Base-by-base conservation (phyloP, 92 coral and sea anemone species). In the Phenganax marumi region DNA sequence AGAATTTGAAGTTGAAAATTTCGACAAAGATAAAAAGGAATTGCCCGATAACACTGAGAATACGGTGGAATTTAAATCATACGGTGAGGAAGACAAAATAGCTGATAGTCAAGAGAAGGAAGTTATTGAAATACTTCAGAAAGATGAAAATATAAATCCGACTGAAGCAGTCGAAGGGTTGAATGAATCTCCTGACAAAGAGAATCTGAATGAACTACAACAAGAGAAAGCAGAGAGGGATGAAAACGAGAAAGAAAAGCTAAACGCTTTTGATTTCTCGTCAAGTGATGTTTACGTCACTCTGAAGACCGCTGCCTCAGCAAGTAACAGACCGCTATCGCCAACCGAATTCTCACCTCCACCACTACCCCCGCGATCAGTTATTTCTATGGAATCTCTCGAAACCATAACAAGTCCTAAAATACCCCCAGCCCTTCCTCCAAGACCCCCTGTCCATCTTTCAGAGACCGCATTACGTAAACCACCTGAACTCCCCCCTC, bases 351-450 rank as follows among this genome's bases (percentile, higher is more conserved):
- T 78, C 83, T 39, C 83, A 14, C 97, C 99, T 1, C 99, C 99
- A 68, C 99, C 99, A 14, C 89, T 96, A 63, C 99, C 99, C 60
- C 94, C 97, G 22, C 78, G 99, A 17, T 97, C 99, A 62, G 70
- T 16, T 64, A 81, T 16, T 47, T n/a, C 50, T 60, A 23, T 72
- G 16, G 66, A 86, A 50, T 78, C 90, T 12, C 50, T 26, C 17
- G 80, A 54, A n/a, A 70, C 87, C 22, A 53, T 77, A 69, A 73
- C 58, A 12, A 84, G 69, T 48, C 93, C 97, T 13, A 86, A 75
- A 76, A 90, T 75, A 7, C 97, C 99, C 3, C 99, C 99, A 66
- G 97, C 99, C 9, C 96, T 96, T 52, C 99, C 99, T 48, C 94
- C 97, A 54, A 84, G 99, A 17, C 99, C 99, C 54, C 76, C 54